Percentiles rank a stretch among this genome's conserved stretches.
These are phyloP conservation scores for Calephelis virginiensis DNA, from an alignment of 1,140 invertebrate genomes.

Conservation along the genomic window DNA sequence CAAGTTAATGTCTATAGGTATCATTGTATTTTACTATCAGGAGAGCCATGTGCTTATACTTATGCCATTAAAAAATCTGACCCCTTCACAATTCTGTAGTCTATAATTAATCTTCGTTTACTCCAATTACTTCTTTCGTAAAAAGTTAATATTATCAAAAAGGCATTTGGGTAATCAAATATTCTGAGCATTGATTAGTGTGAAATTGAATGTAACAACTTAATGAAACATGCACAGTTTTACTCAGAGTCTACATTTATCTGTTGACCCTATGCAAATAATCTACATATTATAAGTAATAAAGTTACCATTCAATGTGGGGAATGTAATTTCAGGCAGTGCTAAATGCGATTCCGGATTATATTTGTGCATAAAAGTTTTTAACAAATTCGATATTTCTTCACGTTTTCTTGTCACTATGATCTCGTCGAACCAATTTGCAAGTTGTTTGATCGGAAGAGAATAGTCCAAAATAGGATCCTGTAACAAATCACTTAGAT, in stretches of 20 bases:
- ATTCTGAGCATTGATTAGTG: too few relatives aligned
- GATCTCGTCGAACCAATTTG: constrained; percentile 89
- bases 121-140: too few relatives aligned
- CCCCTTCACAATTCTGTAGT: too few relatives aligned
- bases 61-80: too few relatives aligned
- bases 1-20: too few relatives aligned
- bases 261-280: constrained; percentile 1
- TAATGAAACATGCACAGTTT: too few relatives aligned
- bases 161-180: too few relatives aligned
- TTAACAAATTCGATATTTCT: constrained; percentile 87
- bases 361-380: constrained; percentile 82
- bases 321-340: constrained; percentile 82
- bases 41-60: too few relatives aligned
- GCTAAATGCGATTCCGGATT: constrained; percentile 78
- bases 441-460: constrained; percentile 86
- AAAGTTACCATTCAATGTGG: constrained; percentile 81
- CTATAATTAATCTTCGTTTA: too few relatives aligned
- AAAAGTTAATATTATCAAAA: too few relatives aligned
- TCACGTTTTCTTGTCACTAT: constrained; percentile 88
- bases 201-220: too few relatives aligned
- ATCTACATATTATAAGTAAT: constrained; percentile 16
- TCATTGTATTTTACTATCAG: too few relatives aligned
- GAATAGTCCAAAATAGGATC: constrained; percentile 86
- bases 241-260: not conserved
- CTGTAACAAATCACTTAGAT: constrained; percentile 66